Evolutionary conservation across 2,113 vertebrate genomes (phyloP).

Genomic region (Takifugu flavidus): DNA sequence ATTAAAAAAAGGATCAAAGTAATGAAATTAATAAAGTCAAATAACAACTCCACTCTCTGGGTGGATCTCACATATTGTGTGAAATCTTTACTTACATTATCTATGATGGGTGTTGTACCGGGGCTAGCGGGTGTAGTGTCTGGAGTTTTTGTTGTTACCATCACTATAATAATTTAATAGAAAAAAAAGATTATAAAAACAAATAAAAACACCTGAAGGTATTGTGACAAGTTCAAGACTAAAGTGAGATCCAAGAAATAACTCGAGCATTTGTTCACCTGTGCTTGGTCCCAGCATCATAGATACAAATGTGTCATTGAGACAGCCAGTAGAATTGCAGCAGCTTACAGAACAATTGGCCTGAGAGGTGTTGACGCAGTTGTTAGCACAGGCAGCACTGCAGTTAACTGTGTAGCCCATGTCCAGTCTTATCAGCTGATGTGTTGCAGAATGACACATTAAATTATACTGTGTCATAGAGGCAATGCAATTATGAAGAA

Average conservation of each 20-base stretch:
- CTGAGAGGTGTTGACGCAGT: slow-evolving; percentile 44
- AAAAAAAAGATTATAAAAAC: neutral
- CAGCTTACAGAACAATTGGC: slow-evolving; percentile 66
- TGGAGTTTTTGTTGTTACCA: neutral
- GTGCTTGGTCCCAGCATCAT: slow-evolving; percentile 44
- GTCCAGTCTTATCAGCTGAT: slow-evolving; percentile 65
- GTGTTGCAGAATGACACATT: slow-evolving; percentile 30
- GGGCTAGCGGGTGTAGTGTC: neutral
- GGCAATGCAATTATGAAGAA: no score
- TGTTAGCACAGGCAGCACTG: neutral
- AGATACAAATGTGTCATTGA: slow-evolving; percentile 44
- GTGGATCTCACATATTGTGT: neutral
- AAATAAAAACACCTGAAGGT: neutral
- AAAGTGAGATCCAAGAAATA: neutral
- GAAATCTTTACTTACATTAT: no score
- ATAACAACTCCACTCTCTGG: no score
- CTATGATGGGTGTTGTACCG: neutral
- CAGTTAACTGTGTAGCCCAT: slow-evolving; percentile 60
- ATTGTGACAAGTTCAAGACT: neutral
- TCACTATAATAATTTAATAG: neutral
- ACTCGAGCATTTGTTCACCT: slow-evolving; percentile 34
- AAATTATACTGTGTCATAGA: neutral
- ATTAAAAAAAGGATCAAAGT: no score
- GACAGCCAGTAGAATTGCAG: slow-evolving; percentile 67
- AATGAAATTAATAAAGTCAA: no score